Base-by-base conservation (phyloP, 53 echinoderm and acorn worm species). In the Crossaster papposus region DNA sequence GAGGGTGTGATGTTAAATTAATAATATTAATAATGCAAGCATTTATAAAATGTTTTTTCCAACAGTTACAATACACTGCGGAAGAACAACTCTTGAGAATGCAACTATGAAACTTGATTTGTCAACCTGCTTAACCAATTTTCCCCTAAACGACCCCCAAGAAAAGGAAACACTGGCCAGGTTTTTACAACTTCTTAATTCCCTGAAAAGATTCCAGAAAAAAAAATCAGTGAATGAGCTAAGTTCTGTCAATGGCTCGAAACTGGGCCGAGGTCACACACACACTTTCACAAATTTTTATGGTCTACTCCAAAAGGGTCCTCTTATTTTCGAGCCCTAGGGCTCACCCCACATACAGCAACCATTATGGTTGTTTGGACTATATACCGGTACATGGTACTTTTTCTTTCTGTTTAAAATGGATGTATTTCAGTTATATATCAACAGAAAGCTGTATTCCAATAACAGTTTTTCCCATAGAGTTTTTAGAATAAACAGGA, bases 231-330 rank as follows among this genome's bases (percentile, higher is more conserved):
- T 68, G 29, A n/a, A 68, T 20, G 28, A 26, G 29, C 68, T 68
- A 32, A 35, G 23, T 62, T 20, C 30, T 81, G 24, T 20, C 44
- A 36, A 82, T 15, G 70, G 82, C 22, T 68, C 14, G 28, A 65
- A 82, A 82, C 65, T 37, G 38, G 82, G 30, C 70, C 64, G 81
- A 37, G 82, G 65, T 82, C 82, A 82, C 36, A 33, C 81, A 33
- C 81, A 62, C 3, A 23, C 81, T 51, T 64, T 11, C 29, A 62
- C 30, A 12, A 37, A 37, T 44, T 71, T 84, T 72, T 84, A 84
- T 84, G 84, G 84, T 84, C 84, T 53, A 50, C 72, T 53, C 84
- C 18, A 29, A 80, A 84, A 50, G 84, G 30, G 71, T 72, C 84
- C 53, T 52, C 15, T 35, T 5, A 44, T 12, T 64, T 58, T 30